These are phyloP conservation scores for Propithecus deckenii DNA, from an alignment of 2,797 vertebrate species.

Conservation along the genomic window DNA sequence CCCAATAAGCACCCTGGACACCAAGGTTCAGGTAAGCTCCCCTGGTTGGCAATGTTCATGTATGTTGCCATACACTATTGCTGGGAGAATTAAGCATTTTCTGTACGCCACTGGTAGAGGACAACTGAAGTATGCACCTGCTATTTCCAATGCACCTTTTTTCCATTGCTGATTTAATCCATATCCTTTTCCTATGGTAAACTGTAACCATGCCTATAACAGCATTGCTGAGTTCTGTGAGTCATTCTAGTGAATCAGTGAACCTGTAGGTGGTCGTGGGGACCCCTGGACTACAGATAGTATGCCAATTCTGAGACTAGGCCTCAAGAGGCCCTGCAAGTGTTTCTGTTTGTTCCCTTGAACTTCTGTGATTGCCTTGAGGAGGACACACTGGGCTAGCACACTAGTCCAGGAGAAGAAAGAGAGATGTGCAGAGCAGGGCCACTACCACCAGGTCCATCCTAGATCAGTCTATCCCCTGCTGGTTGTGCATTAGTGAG, in stretches of 20 bases:
- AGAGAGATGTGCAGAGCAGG: not conserved
- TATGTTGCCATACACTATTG: no score
- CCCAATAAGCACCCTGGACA: no score
- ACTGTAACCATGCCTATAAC: not conserved
- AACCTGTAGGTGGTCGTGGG: not conserved
- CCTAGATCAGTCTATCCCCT: not conserved
- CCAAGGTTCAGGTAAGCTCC: not conserved
- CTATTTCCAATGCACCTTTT: not conserved
- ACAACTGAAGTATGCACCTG: not conserved
- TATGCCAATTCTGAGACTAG: not conserved
- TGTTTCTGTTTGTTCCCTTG: not conserved
- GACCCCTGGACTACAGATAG: not conserved
- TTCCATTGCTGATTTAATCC: not conserved
- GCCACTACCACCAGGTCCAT: no score
- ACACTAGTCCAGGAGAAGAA: not conserved
- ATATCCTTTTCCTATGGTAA: not conserved
- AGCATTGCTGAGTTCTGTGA: not conserved
- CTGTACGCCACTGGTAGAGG: not conserved
- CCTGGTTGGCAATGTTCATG: not conserved
- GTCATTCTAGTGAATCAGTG: not conserved
- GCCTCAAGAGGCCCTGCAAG: not conserved
- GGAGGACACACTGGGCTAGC: not conserved
- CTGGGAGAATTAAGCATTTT: not conserved
- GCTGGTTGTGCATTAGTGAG: not conserved
- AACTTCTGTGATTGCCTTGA: not conserved